These are phyloP conservation scores for Holotrichia oblita DNA, from an alignment of 1,140 invertebrate genomes.

Conservation along the genomic window DNA sequence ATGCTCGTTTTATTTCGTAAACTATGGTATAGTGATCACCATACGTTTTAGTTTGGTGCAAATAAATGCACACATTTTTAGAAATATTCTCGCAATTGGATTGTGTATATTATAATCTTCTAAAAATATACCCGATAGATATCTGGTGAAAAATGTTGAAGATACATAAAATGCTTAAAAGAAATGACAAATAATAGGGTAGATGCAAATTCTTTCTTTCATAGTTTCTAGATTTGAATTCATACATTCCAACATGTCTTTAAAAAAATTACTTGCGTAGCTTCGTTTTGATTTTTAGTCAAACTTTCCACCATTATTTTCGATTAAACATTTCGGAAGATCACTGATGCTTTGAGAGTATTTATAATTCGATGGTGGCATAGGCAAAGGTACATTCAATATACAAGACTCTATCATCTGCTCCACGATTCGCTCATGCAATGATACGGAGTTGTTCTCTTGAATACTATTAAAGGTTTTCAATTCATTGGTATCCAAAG, in stretches of 20 bases:
- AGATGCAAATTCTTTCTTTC: no score
- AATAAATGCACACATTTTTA: no score
- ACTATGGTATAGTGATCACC: no score
- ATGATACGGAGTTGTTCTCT: neutral
- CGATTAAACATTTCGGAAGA: slow-evolving; percentile 48
- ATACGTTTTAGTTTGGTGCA: no score
- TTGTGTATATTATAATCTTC: no score
- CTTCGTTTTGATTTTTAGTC: slow-evolving; percentile 40
- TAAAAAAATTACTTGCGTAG: neutral
- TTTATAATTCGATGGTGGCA: neutral
- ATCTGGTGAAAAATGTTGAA: no score
- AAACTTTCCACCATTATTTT: slow-evolving; percentile 46
- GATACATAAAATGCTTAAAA: no score
- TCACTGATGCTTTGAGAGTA: neutral
- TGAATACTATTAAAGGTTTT: neutral
- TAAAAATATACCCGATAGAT: no score
- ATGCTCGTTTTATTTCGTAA: no score
- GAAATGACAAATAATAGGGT: no score
- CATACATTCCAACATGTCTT: neutral
- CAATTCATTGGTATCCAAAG: neutral
- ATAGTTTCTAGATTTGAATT: no score
- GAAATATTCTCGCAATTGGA: no score
- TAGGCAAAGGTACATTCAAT: slow-evolving; percentile 23
- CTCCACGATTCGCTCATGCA: slow-evolving; percentile 30
- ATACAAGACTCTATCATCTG: slow-evolving; percentile 28